These are phyloP conservation scores for Agriopis aurantiaria DNA, from an alignment of 2,888 invertebrate species.

Conservation along the genomic window DNA sequence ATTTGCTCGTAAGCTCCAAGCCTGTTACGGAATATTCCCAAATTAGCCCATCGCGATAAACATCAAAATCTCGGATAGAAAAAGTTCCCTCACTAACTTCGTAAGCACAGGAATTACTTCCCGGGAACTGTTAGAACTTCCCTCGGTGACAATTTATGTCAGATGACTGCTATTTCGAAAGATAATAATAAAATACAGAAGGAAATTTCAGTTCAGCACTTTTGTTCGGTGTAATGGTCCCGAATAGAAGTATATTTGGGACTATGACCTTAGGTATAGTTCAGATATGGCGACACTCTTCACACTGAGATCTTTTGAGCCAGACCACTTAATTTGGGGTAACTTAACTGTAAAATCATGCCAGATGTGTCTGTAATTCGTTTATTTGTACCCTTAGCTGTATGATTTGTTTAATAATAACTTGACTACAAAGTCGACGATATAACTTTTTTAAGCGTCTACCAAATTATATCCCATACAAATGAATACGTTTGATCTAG, in stretches of 20 bases:
- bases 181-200: slow-evolving; percentile 37
- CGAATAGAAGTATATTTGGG: slow-evolving; percentile 7
- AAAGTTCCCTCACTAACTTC: slow-evolving; percentile 35
- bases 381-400: background rate
- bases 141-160: slow-evolving; percentile 45
- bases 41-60: slow-evolving; percentile 33
- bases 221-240: slow-evolving; percentile 31
- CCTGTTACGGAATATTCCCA: slow-evolving; percentile 21
- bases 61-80: slow-evolving; percentile 36
- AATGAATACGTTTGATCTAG: no score
- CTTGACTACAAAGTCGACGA: no score
- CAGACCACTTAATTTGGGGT: background rate
- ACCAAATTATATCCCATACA: no score
- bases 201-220: slow-evolving; percentile 37
- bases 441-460: no score
- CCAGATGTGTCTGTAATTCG: background rate
- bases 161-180: slow-evolving; percentile 35
- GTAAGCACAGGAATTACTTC: slow-evolving; percentile 43
- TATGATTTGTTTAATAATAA: no score
- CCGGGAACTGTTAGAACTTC: slow-evolving; percentile 29
- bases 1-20: background rate
- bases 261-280: slow-evolving; percentile 3
- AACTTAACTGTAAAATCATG: no score
- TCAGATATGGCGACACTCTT: background rate
- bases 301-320: background rate